Base-by-base conservation (phyloP, 2,888 invertebrate genomes). In the Cephus nigrinus region DNA sequence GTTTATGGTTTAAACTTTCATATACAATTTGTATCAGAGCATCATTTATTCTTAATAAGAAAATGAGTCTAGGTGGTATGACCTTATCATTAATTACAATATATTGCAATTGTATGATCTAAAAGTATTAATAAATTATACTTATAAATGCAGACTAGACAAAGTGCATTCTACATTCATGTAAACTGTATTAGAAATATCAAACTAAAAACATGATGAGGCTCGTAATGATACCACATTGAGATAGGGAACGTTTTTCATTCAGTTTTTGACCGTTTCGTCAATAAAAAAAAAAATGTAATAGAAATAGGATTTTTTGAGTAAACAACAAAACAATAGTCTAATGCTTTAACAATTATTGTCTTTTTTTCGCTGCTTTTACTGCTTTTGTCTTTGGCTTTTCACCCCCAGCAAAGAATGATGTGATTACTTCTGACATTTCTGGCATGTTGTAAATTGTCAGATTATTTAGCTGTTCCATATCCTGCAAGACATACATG, bases 371-470 rank as follows among this genome's bases (percentile, higher is more conserved):
- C 30, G 90, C 88, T 73, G 91, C 88, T 87, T 92, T 88, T 11
- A 92, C 88, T 76, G 92, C 89, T 82, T 92, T 92, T 12, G 91
- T 89, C 84, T 94, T 93, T 76, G 93, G 88, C 76, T 93, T 90
- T 75, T 93, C 92, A 79, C 95, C 95, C 68, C 97, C 96, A 76
- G 96, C 95, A 84, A 98, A 95, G 85, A 96, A 95, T 68, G 96
- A 95, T 0, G 99, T 97, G 81, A 99, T 94, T 93, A 98, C 95
- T 92, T 99, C 99, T 0, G 98, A 97, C 93, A 99, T 95, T 92
- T 99, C 99, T 3, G 98, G 97, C 94, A 99, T 95, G 82, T 95
- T 95, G 92, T 96, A 96, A 90, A 95, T 95, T 1, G 96, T 95
- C 87, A 97, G 93, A 90, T 95, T 96, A 88, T 96, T 95, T 75